A percentile compares a stretch with the other conserved stretches of the same genome.
phyloP scores from a whole-genome alignment of 2,113 vertebrate species.

The Mus musculus region GRCm39 chr7:91653001-91653500 shows the following conservation, averaged over 20 bases:
- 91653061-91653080: not conserved
- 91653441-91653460: not conserved
- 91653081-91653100: not conserved
- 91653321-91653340: not conserved
- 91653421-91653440: not conserved
- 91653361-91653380: not conserved
- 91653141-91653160: slow-evolving; percentile 17
- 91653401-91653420: not conserved
- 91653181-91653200: not conserved
- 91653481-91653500: not conserved
- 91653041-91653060: not conserved
- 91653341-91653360: slow-evolving; percentile 37
- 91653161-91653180: not conserved
- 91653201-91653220: not conserved
- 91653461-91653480: not conserved
- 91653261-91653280: not conserved
- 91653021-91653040: not conserved
- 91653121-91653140: slow-evolving; percentile 48
- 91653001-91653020: slow-evolving; percentile 59
- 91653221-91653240: not conserved
- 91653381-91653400: not conserved
- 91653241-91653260: not conserved
- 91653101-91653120: slow-evolving; percentile 49
- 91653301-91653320: not conserved
- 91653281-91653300: not conserved